Evolutionary conservation across 2,113 vertebrate species (phyloP), one percentile per base, ranked within the genome.

Genomic region (Aegotheles bennettii): DNA sequence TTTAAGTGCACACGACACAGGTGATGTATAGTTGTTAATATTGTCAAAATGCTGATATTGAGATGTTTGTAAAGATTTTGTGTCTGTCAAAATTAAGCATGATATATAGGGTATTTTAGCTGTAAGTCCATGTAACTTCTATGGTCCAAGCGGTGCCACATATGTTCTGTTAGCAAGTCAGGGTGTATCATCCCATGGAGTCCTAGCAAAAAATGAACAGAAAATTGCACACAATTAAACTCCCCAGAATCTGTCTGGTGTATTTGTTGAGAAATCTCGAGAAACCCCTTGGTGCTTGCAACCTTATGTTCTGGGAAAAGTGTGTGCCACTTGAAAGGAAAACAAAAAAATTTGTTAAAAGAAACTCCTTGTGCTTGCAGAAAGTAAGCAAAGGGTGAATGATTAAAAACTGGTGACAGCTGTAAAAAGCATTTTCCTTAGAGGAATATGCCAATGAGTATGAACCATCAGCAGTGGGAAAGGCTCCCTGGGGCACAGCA

Each of bases 1-100:
- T 99, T 99, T 97, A 99, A 99, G 96, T 99, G 99, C 96, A 99
- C 99, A 3, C 97, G 98, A 57, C 99, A 99, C 98, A 99, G 99
- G 99, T 99, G 92, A 98, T 94, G 42, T 73, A 85, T 65, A 50
- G 43, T 61, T 64, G 15, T 51, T 28, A 54, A 4, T 45, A 20
- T 21, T 95, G 68, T 36, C 50, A 71, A n/a, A 75, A n/a, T 88
- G 10, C 60, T 91, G 76, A 57, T 57, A 31, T 2, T 67, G 18
- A 73, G 50, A 17, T 51, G 29, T 40, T 71, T 70, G 24, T 64
- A 80, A 38, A 69, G 29, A 38, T 23, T 80, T 63, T 73, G 8
- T 42, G 33, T 71, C 28, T 80, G 59, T 78, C 45, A 73, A 57
- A 94, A 64, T 65, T 18, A 31, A 43, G 15, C 20, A 16, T 59